Evolutionary conservation across 2,113 vertebrate species (phyloP), one percentile per base, ranked within the genome.

Genomic region (Cacatua alba): DNA sequence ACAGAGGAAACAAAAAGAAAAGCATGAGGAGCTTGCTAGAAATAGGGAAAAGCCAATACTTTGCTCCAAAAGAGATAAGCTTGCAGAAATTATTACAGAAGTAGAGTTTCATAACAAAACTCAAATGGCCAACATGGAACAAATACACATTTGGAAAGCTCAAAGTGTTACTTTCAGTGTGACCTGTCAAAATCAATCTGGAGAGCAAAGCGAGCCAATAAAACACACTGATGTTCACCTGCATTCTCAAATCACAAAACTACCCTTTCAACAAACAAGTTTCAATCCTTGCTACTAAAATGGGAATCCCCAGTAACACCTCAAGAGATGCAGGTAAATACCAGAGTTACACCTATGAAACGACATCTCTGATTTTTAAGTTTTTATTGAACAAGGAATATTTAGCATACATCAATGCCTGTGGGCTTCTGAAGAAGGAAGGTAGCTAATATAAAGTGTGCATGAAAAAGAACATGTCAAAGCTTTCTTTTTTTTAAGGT

Each of bases 61-160:
- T 94, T 37, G 80, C 90, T 96, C 92, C 91, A 96, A 97, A 96
- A 97, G 69, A 96, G 55, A 96, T 49, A 88, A 78, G 78, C 81
- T 93, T 97, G 94, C 93, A 94, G 82, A 90, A 97, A 96, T 96
- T 95, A 97, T 94, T 96, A 95, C 91, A 97, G 84, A 72, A 92
- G 69, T 69, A 95, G 49, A 60, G 90, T 97, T 98, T 97, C 82
- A 72, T 97, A 98, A 97, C 91, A 97, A 97, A 98, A 97, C 94
- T 97, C 72, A 88, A 95, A 75, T 67, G 48, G 49, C 60, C 91
- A 92, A 94, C 83, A 94, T 2, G 7, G 65, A 86, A 74, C 15
- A 67, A 68, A 67, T 24, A n/a, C 90, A 88, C 87, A 49, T 29
- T 19, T 64, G 46, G n/a, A 95, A 72, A 70, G 64, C 37, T 59